Conservation (phyloP, 2,888 invertebrate genomes). For the Platypus cylindrus region DNA sequence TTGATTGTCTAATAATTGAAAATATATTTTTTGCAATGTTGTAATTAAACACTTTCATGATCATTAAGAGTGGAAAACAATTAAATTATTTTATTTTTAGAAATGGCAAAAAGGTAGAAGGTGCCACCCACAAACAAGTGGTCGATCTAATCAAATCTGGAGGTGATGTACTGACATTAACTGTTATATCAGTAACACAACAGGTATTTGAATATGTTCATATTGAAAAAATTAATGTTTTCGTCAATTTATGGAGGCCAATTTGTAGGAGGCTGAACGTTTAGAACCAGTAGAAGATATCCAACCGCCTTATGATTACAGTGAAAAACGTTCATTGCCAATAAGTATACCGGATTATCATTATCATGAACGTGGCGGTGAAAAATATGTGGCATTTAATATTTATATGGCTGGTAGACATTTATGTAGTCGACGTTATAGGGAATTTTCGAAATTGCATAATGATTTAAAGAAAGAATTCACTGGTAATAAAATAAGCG, state of each 20-base stretch:
- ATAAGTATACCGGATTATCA: slow-evolving; percentile 93
- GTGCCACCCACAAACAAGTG: slow-evolving; percentile 98
- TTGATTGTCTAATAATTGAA: too few species aligned
- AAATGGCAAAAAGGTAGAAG: slow-evolving; percentile 96
- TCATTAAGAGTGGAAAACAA: too few species aligned
- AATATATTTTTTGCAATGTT: too few species aligned
- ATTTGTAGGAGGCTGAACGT: slow-evolving; percentile 68
- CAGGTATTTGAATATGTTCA: slow-evolving; percentile 45
- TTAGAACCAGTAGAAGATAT: slow-evolving; percentile 75
- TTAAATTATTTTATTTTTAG: slow-evolving; percentile 56
- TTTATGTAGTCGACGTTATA: slow-evolving; percentile 88
- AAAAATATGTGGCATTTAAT: slow-evolving; percentile 90
- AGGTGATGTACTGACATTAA: slow-evolving; percentile 89
- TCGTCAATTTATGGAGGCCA: too few species aligned
- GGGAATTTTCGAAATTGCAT: slow-evolving; percentile 88
- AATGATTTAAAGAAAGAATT: slow-evolving; percentile 86
- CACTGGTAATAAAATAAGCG: slow-evolving; percentile 42
- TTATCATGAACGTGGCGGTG: slow-evolving; percentile 72
- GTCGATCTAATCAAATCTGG: slow-evolving; percentile 98
- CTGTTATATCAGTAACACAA: slow-evolving; percentile 90
- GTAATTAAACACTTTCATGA: too few species aligned
- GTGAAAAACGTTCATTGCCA: slow-evolving; percentile 82
- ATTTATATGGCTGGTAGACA: slow-evolving; percentile 99
- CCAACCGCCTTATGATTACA: slow-evolving; percentile 75
- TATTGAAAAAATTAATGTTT: neutral